These are phyloP conservation scores for Luperina nickerlii DNA, from an alignment of 2,888 invertebrate genomes.

Conservation along the genomic window DNA sequence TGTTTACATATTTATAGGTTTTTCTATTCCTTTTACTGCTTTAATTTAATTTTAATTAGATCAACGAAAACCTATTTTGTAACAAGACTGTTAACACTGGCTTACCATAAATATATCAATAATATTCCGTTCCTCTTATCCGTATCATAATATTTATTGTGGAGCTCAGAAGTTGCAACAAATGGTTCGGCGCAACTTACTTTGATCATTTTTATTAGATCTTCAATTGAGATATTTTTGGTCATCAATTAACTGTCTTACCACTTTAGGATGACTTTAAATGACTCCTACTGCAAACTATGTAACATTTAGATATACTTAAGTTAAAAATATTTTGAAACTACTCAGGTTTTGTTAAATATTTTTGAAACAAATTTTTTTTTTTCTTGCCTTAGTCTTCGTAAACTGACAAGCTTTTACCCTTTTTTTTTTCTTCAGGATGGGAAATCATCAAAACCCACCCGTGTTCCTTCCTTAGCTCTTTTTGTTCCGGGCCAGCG, in stretches of 20 bases:
- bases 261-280: conserved; percentile 20
- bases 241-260: conserved; percentile 20
- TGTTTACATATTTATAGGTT: neutral
- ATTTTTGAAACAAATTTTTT: neutral
- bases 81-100: neutral
- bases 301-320: neutral
- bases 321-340: neutral
- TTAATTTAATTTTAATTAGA: neutral
- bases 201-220: conserved; percentile 63
- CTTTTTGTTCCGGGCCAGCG: too few relatives aligned
- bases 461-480: too few relatives aligned
- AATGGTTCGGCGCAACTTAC: conserved; percentile 9
- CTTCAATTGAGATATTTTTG: conserved; percentile 60
- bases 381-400: neutral
- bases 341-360: neutral
- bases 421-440: too few relatives aligned
- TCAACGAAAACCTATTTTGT: neutral
- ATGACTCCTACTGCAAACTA: conserved; percentile 1
- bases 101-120: too few relatives aligned
- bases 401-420: neutral
- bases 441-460: too few relatives aligned
- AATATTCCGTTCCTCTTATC: neutral
- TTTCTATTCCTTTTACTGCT: neutral
- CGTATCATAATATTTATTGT: neutral
- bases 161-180: conserved; percentile 11